Conservation (phyloP, 2,113 vertebrate species). For the Dipodomys stephensi region DNA sequence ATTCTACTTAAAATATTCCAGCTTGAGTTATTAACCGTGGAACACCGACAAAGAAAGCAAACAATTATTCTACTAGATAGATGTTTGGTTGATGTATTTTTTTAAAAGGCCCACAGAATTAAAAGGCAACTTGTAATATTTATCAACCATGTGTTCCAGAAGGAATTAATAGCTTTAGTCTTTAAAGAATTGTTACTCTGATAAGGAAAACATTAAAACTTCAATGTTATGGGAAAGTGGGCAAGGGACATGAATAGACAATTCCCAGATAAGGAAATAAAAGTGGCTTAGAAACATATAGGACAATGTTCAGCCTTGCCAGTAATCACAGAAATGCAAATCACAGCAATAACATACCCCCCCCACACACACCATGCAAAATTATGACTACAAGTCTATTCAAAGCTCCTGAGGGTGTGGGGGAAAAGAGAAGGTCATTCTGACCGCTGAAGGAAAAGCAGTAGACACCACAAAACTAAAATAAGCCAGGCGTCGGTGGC, state of each 20-base stretch:
- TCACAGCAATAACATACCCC: neutral
- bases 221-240: neutral
- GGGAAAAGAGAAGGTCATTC: neutral
- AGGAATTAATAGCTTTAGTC: neutral
- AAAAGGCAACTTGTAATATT: neutral
- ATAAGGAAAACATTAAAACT: neutral
- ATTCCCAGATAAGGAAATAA: slow-evolving; percentile 12
- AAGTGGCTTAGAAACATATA: neutral
- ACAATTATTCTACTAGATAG: neutral
- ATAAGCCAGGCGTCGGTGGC: too few species aligned
- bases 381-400: neutral
- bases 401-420: neutral
- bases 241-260: neutral
- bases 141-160: neutral
- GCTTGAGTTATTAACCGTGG: neutral
- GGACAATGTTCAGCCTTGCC: neutral
- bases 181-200: slow-evolving; percentile 32
- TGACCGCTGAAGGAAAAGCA: neutral
- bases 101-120: neutral
- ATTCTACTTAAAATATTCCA: neutral
- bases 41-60: neutral
- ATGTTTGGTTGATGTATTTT: neutral
- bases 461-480: neutral
- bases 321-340: slow-evolving; percentile 39
- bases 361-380: neutral